Evolutionary conservation across 2,797 vertebrate species (phyloP), one percentile per base, ranked within the genome.

Genomic region (Cuculus canorus): DNA sequence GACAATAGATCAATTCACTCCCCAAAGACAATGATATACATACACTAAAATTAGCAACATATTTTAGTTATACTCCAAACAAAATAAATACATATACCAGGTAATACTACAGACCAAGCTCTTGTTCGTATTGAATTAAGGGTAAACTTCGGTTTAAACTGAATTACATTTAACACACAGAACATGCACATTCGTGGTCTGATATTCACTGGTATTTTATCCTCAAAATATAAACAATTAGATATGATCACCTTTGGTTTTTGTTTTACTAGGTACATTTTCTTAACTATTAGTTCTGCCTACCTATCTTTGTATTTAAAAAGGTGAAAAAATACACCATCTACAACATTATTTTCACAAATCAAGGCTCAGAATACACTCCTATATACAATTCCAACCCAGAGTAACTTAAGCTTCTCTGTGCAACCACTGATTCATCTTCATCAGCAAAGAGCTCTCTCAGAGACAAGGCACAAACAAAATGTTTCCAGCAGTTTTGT

Each of bases 271-370:
- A 54, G 7, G 8, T 50, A 48, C 2, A 7, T 33, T 88, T 76
- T 69, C 14, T 32, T 28, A 70, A 76, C 25, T 33, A 45, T 27
- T 33, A 37, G 9, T 60, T 54, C 57, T 83, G 28, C 11, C 52
- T 52, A 52, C 11, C 52, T 25, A 59, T 24, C 27, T 79, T 59
- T 13, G 6, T 47, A 65, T 39, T 61, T 72, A 6, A 86, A 71
- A 65, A 18, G 2, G 3, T 5, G 2, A 13, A 59, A 33, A 33
- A 82, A n/a, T 5, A 57, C 4, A n/a, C 9, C 3, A 4, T 7
- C 16, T 83, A 65, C 89, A 88, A 66, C 0, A 2, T 32, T 22
- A 52, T 70, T 83, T 54, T 43, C 56, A 81, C n/a, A 66, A 76
- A 73, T 80, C 9, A 48, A 11, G 39, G 37, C 59, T 93, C 72